Evolutionary conservation across 2,797 vertebrate genomes (phyloP), one percentile per base, ranked within the genome.

Genomic region (Brachyrhaphis roseni): DNA sequence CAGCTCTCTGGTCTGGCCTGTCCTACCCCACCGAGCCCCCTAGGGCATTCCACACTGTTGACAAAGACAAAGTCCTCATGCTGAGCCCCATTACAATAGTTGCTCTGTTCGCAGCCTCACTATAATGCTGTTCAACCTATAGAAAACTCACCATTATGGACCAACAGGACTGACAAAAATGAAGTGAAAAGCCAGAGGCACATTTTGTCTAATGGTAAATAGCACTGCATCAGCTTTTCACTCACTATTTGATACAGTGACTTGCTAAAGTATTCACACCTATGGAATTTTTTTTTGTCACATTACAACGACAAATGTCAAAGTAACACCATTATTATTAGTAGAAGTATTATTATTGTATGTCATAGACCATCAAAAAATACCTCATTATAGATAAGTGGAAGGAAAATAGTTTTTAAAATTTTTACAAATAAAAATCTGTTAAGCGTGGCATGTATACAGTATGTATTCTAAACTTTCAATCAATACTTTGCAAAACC

Each of bases 61-160:
- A 96, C 91, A 94, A 97, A 97, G 86, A 93, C 91, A 92, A 93
- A 91, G 88, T 86, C 88, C 94, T 89, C 87, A 71, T 57, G 66
- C 81, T 82, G 93, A 88, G 95, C 95, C 89, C 95, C 94, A 94
- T 94, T 92, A 96, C 96, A 98, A 93, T 96, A 96, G 26, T 88
- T 94, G 91, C 85, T 82, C 96, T 92, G 94, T 95, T 89, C 85
- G 72, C 8, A 76, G 94, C 91, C 96, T 95, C 91, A 94, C 95
- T 91, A 94, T 95, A 94, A 96, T 97, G 91, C 95, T 90, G 76
- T 91, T 93, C 93, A 86, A 95, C 95, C 96, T 97, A 94, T 94
- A 93, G 91, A 95, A 91, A 95, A 94, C 88, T 92, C 93, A 92
- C 90, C 77, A 92, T 93, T 81, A 77, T 89, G 82, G 82, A 85